Evolutionary conservation across 2,888 invertebrate genomes (phyloP).

Genomic region (Phengaris alcon): DNA sequence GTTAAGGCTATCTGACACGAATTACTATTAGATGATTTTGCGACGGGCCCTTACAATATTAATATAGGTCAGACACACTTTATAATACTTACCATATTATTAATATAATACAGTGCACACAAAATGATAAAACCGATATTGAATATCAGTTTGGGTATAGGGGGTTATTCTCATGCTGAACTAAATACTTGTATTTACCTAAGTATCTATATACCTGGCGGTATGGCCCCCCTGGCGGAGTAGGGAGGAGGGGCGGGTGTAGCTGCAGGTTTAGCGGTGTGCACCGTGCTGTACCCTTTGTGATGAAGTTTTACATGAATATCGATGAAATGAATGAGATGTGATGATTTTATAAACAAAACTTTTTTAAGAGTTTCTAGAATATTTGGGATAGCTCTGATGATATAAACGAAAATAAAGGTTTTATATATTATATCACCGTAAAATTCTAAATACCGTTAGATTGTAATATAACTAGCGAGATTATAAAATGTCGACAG

Average conservation of each 20-base stretch:
- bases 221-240: conserved; percentile 67
- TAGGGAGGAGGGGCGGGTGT: conserved; percentile 91
- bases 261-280: conserved; percentile 86
- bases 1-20: too few relatives aligned
- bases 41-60: too few relatives aligned
- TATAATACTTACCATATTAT: too few relatives aligned
- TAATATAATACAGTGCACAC: neutral
- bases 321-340: neutral
- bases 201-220: conserved; percentile 60
- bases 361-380: too few relatives aligned
- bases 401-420: neutral
- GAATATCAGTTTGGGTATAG: neutral
- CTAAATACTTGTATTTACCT: conserved; percentile 39
- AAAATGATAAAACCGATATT: neutral
- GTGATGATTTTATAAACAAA: neutral
- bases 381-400: too few relatives aligned
- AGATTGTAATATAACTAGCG: too few relatives aligned
- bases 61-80: too few relatives aligned
- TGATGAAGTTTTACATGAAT: conserved; percentile 17
- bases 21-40: too few relatives aligned
- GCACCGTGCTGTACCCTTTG: conserved; percentile 69
- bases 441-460: too few relatives aligned
- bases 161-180: conserved; percentile 30
- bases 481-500: too few relatives aligned
- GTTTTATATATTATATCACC: neutral